These are phyloP conservation scores for Acleris cristana DNA, from an alignment of 2,888 invertebrate genomes.

Conservation along the genomic window DNA sequence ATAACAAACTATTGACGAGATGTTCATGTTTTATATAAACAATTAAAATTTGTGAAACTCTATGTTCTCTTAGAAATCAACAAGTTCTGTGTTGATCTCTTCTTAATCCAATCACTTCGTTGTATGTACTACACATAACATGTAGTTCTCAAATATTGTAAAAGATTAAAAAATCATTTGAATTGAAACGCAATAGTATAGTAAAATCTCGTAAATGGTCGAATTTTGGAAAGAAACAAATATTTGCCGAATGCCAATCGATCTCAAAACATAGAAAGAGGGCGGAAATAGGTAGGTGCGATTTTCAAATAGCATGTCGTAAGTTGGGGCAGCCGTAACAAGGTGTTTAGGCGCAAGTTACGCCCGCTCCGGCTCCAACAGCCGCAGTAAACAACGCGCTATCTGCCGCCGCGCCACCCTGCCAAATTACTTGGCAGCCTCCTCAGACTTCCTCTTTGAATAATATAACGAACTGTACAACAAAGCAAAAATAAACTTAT, in stretches of 20 bases:
- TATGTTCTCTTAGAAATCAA: too few relatives aligned
- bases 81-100: too few relatives aligned
- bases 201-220: background rate
- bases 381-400: constrained; percentile 75
- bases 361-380: constrained; percentile 63
- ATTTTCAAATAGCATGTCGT: constrained; percentile 13
- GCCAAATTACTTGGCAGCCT: constrained; percentile 81
- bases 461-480: constrained; percentile 73
- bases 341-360: constrained; percentile 78
- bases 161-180: too few relatives aligned
- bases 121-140: too few relatives aligned
- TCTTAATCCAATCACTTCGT: too few relatives aligned
- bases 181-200: too few relatives aligned
- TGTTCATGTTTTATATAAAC: too few relatives aligned
- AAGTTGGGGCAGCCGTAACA: constrained; percentile 54
- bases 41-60: background rate
- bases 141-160: too few relatives aligned
- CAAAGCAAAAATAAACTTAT: constrained; percentile 67
- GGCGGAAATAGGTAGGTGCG: background rate
- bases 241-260: background rate
- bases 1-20: too few relatives aligned
- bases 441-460: constrained; percentile 78
- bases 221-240: background rate
- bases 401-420: constrained; percentile 68
- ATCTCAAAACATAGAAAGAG: background rate